Percentiles rank a stretch among this genome's conserved stretches.
These are phyloP conservation scores for Penaeus japonicus DNA, from an alignment of 1,140 invertebrate genomes.

Conservation along the genomic window DNA sequence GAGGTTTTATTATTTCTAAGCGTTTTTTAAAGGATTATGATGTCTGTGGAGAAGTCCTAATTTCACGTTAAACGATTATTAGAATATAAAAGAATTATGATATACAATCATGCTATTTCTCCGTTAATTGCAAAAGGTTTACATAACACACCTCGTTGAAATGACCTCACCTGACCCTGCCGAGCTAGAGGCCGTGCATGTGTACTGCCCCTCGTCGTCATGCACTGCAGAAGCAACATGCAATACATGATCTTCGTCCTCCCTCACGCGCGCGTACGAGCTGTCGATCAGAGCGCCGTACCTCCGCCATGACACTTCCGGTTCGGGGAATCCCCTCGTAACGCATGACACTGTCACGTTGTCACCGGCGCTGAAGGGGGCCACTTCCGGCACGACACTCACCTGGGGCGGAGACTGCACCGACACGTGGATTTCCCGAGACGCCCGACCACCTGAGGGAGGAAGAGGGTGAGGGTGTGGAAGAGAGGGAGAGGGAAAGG, in stretches of 20 bases:
- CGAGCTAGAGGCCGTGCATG: constrained; percentile 67
- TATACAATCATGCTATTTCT: too few relatives aligned
- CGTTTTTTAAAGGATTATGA: too few relatives aligned
- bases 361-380: constrained; percentile 57
- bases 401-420: constrained; percentile 65
- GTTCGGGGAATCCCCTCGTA: constrained; percentile 63
- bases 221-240: constrained; percentile 58
- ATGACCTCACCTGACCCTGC: constrained; percentile 62
- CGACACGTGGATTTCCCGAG: constrained; percentile 58
- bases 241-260: background rate
- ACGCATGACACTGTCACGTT: constrained; percentile 64
- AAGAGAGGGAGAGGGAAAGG: background rate
- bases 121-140: too few relatives aligned
- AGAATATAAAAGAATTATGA: too few relatives aligned
- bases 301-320: constrained; percentile 63
- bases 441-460: constrained; percentile 61
- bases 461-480: too few relatives aligned
- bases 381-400: constrained; percentile 54
- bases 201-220: constrained; percentile 66
- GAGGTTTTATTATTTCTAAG: too few relatives aligned
- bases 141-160: too few relatives aligned
- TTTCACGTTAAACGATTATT: too few relatives aligned
- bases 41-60: too few relatives aligned
- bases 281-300: constrained; percentile 52
- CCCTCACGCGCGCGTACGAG: background rate